Conservation (phyloP, 2,797 vertebrate species). For the Coracias cyanogaster region DNA sequence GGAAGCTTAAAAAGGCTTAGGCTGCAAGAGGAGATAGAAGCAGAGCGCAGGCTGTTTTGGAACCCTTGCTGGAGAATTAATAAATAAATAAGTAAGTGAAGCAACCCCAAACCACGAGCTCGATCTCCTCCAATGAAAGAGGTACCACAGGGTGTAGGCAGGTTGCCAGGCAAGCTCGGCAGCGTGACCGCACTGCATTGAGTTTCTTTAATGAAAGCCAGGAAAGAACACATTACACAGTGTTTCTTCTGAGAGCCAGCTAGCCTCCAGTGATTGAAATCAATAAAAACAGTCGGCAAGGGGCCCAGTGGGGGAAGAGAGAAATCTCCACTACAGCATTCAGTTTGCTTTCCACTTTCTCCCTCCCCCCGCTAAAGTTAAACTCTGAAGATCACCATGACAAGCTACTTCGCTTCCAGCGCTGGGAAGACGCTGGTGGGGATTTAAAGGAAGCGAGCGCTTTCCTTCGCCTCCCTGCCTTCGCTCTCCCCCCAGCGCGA, state of each 20-base stretch:
- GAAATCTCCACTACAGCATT: conserved; percentile 67
- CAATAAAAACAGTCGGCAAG: conserved; percentile 82
- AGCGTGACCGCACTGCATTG: conserved; percentile 86
- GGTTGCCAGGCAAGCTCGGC: conserved; percentile 82
- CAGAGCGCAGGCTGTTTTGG: conserved; percentile 41
- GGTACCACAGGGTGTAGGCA: conserved; percentile 86
- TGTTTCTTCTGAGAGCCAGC: conserved; percentile 78
- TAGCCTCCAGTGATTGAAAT: conserved; percentile 81
- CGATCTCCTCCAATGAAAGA: conserved; percentile 71
- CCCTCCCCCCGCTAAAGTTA: conserved; percentile 70
- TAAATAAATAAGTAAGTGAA: not conserved
- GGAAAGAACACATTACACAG: conserved; percentile 87
- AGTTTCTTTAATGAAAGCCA: conserved; percentile 90
- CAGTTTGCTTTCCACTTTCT: conserved; percentile 73
- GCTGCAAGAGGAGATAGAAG: not conserved
- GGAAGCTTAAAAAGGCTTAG: not conserved
- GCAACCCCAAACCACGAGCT: conserved; percentile 51
- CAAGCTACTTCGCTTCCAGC: conserved; percentile 40
- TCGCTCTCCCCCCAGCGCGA: not conserved
- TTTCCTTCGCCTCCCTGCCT: not conserved
- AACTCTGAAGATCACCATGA: conserved; percentile 72
- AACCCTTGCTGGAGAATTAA: conserved; percentile 37
- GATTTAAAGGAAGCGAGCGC: conserved; percentile 23
- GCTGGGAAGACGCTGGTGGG: conserved; percentile 15
- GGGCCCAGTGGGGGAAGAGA: conserved; percentile 78